phyloP scores from a whole-genome alignment of 1,140 invertebrate genomes.

The Asbolus verrucosus region DNA sequence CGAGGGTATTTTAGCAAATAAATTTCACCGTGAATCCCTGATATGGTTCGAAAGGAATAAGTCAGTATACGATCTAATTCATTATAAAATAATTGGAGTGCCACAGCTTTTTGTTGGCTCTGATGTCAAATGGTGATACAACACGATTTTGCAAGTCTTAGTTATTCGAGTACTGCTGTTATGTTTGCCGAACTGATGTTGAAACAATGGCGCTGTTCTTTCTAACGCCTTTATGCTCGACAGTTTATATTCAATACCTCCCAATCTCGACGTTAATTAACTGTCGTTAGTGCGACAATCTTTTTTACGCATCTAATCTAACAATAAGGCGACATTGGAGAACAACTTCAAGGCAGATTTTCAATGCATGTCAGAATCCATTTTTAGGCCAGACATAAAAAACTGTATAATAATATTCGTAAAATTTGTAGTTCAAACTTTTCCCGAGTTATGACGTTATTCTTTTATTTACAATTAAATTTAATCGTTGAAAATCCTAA shows the following conservation, averaged over 20 bases:
- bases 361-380: no score
- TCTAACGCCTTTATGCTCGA: conserved; percentile 1
- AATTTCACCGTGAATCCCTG: no score
- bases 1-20: no score
- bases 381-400: no score
- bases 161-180: conserved; percentile 9
- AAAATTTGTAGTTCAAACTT: no score
- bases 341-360: no score
- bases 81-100: conserved; percentile 60
- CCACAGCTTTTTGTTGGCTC: conserved; percentile 53
- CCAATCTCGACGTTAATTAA: conserved; percentile 12
- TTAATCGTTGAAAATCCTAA: no score
- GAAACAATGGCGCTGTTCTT: conserved; percentile 25
- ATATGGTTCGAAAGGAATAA: conserved; percentile 10
- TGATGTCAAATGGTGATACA: conserved; percentile 54
- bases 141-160: conserved; percentile 53
- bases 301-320: background rate
- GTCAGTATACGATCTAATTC: conserved; percentile 45
- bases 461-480: no score
- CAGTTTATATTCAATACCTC: conserved; percentile 19
- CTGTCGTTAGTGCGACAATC: background rate
- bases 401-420: no score
- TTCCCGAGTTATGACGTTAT: no score
- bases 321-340: no score
- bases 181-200: conserved; percentile 6